Evolutionary conservation across 2,888 invertebrate species (phyloP).

Genomic region (Microplitis manilae): DNA sequence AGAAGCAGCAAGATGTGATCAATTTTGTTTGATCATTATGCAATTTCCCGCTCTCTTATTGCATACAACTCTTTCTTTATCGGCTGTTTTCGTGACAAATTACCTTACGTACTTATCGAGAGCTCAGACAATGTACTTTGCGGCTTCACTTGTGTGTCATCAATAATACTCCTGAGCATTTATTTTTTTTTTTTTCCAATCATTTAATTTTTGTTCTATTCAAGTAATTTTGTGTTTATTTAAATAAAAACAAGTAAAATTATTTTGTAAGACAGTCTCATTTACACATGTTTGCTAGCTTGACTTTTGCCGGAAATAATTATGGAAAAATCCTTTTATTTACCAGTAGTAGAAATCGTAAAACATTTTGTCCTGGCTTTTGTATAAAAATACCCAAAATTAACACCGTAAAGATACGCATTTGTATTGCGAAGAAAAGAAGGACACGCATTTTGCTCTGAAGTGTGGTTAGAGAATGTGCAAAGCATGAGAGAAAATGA

Average conservation of each 20-base stretch:
- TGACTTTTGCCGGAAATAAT: neutral
- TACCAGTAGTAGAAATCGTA: neutral
- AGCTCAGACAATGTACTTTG: conserved; percentile 71
- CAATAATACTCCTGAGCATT: conserved; percentile 60
- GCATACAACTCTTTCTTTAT: conserved; percentile 67
- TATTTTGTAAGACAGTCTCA: neutral
- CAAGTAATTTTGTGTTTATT: conserved; percentile 1
- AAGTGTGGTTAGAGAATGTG: conserved; percentile 49
- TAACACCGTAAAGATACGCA: conserved; percentile 27
- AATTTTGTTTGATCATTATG: no score
- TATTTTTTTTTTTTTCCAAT: no score
- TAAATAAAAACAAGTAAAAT: neutral
- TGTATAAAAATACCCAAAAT: conserved; percentile 15
- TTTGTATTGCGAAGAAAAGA: conserved; percentile 18
- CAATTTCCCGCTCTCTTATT: conserved; percentile 47
- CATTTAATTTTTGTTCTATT: no score
- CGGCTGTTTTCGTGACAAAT: conserved; percentile 65
- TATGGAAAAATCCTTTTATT: neutral
- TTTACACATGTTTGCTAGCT: neutral
- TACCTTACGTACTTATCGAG: conserved; percentile 68
- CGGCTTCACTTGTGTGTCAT: conserved; percentile 65
- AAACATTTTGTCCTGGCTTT: conserved; percentile 5
- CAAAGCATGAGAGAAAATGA: conserved; percentile 52
- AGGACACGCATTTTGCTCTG: conserved; percentile 13
- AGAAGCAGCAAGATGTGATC: no score